Evolutionary conservation across 2,888 invertebrate genomes (phyloP), one percentile per base, ranked within the genome.

Genomic region (Chloroclystis v-ata): DNA sequence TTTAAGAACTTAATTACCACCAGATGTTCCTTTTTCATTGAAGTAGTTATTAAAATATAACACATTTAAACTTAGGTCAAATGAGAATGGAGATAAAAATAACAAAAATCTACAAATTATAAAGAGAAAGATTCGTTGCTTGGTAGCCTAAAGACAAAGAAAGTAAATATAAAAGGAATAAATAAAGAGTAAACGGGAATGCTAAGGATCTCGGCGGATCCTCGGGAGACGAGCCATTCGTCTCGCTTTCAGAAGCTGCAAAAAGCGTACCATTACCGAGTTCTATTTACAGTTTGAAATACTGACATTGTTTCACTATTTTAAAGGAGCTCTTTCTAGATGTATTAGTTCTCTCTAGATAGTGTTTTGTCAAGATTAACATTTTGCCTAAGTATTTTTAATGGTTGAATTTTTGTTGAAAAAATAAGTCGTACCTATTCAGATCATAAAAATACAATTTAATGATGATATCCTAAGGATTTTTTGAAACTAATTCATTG

Each of bases 161-260:
- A 26, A 40, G 25, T 38, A 40, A 37, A 28, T 44, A 28, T 33
- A 47, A 51, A 47, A 44, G 44, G 51, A 51, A 51, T 47, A 41
- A 51, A 47, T 51, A 51, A 51, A 28, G 41, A 43, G 11, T 30
- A 38, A 33, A 14, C 25, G 43, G 26, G 33, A 43, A 48, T 35
- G 39, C 29, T 28, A 48, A 40, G 33, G 43, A 44, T 37, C 30
- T 9, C 29, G 43, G n/a, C 38, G 28, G 40, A 51, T 44, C 47
- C 51, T 35, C 43, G 2, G 37, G 51, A 47, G 51, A 43, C 45
- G 43, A 29, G 41, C 37, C 47, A 51, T 51, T 44, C 41, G 41
- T 51, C 51, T 47, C 35, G 37, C 40, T 37, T 44, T 25, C 32
- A 43, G 20, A 38, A 49, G 35, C 40, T 49, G 30, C 37, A 37